Conservation (phyloP, 1,140 invertebrate species). For the Stegodyphus dumicola region DNA sequence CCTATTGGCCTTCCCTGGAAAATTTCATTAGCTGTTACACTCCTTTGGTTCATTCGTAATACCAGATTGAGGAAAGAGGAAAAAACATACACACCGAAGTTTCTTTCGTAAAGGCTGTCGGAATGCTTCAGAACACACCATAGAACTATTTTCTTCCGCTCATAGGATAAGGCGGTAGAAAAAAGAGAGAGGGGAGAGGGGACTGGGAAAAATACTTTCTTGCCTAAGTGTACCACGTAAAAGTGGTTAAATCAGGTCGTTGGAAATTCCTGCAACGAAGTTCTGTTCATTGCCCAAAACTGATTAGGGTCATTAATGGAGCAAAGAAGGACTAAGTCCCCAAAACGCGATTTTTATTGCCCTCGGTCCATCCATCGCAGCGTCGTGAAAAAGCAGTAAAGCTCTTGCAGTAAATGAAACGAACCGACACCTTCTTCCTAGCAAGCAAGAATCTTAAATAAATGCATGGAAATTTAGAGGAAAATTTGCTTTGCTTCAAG, state of each 20-base stretch:
- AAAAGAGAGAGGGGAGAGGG: too few species aligned
- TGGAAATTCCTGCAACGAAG: slow-evolving; percentile 34
- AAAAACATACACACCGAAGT: slow-evolving; percentile 8
- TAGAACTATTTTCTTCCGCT: slow-evolving; percentile 35
- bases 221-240: slow-evolving; percentile 41
- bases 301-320: slow-evolving; percentile 52
- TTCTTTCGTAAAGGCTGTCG: neutral
- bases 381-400: slow-evolving; percentile 45
- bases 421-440: too few species aligned
- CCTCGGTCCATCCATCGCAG: slow-evolving; percentile 25
- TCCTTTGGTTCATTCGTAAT: too few species aligned
- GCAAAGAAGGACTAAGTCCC: neutral
- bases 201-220: neutral
- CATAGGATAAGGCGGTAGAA: neutral
- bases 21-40: slow-evolving; percentile 18
- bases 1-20: neutral
- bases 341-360: slow-evolving; percentile 37
- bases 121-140: slow-evolving; percentile 24
- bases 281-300: slow-evolving; percentile 32
- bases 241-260: slow-evolving; percentile 48
- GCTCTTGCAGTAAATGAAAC: neutral
- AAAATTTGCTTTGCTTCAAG: too few species aligned
- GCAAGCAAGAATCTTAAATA: too few species aligned
- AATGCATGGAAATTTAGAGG: too few species aligned
- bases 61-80: too few species aligned